Conservation (phyloP, 1,140 invertebrate species). For the Chlorops oryzae region DNA sequence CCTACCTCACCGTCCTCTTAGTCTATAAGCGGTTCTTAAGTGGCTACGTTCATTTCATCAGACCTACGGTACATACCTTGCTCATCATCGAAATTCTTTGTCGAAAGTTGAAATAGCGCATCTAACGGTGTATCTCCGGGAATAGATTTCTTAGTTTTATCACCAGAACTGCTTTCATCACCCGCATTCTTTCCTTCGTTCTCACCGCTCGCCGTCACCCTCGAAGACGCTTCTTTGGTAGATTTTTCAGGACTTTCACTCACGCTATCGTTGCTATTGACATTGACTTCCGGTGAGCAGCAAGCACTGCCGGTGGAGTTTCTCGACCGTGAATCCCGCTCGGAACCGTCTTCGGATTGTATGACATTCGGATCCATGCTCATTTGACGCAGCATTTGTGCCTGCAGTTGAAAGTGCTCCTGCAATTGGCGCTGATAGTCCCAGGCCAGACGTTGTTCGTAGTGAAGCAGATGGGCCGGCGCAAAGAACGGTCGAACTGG, state of each 20-base stretch:
- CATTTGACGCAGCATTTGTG: slow-evolving; percentile 42
- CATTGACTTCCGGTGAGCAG: slow-evolving; percentile 54
- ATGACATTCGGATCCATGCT: slow-evolving; percentile 40
- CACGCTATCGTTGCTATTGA: neutral
- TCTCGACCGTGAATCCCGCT: slow-evolving; percentile 52
- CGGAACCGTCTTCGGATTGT: slow-evolving; percentile 48
- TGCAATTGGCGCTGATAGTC: slow-evolving; percentile 53
- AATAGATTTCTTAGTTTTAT: slow-evolving; percentile 26
- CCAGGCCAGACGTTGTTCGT: slow-evolving; percentile 51
- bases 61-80: slow-evolving; percentile 60
- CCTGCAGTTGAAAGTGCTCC: slow-evolving; percentile 48
- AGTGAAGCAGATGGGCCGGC: slow-evolving; percentile 39
- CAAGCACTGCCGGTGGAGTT: slow-evolving; percentile 59
- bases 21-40: too few species aligned
- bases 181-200: slow-evolving; percentile 3
- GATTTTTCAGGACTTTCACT: neutral
- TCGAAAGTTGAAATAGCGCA: slow-evolving; percentile 94
- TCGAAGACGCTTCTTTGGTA: slow-evolving; percentile 22
- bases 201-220: slow-evolving; percentile 15
- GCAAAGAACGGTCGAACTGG: slow-evolving; percentile 39
- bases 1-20: too few species aligned
- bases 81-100: slow-evolving; percentile 85
- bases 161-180: neutral
- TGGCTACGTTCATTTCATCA: too few species aligned
- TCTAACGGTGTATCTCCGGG: slow-evolving; percentile 77